Evolutionary conservation across 2,113 vertebrate species (phyloP), one percentile per base, ranked within the genome.

Genomic region (Megaceryle torquata): DNA sequence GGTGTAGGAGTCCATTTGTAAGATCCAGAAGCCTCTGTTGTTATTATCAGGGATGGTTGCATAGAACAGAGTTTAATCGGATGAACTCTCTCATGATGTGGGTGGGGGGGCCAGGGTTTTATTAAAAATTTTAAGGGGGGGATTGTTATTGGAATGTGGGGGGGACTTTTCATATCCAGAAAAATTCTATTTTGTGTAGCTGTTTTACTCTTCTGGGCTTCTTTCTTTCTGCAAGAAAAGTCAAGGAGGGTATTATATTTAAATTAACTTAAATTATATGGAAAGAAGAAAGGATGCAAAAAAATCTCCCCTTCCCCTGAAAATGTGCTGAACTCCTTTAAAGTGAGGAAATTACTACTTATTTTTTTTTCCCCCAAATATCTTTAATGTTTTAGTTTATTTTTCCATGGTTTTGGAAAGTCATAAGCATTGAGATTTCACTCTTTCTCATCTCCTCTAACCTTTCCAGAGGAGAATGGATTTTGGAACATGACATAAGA

Each of bases 291-390:
- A 46, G 85, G 39, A 88, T 44, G 25, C 39, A 63, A 75, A 57
- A 82, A 72, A 33, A 26, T 25, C 24, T 35, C 35, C 8, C 15
- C 91, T 94, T 88, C 80, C 18, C 77, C 56, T 75, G 69, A 95
- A 94, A 86, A 91, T 68, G 15, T 78, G 69, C 86, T 86, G 92
- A 82, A 56, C 35, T 18, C 26, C 33, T 88, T 84, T 74, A 84
- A 96, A 88, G 41, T 71, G 60, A 84, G 64, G 72, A 93, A 91
- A 93, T 95, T 56, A 48, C 72, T 91, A 84, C 93, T 50, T 51
- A 84, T 94, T 50, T 51, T 50, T 50, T 50, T 50, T 50, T 51
- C 25, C 90, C 80, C 94, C 69, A 81, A 51, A 83, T 96, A 81
- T 81, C 28, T 4, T 89, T 93, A 71, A 89, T 78, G 39, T 81